phyloP scores from a whole-genome alignment of 2,797 vertebrate species.

The Pseudochirops corinnae region DNA sequence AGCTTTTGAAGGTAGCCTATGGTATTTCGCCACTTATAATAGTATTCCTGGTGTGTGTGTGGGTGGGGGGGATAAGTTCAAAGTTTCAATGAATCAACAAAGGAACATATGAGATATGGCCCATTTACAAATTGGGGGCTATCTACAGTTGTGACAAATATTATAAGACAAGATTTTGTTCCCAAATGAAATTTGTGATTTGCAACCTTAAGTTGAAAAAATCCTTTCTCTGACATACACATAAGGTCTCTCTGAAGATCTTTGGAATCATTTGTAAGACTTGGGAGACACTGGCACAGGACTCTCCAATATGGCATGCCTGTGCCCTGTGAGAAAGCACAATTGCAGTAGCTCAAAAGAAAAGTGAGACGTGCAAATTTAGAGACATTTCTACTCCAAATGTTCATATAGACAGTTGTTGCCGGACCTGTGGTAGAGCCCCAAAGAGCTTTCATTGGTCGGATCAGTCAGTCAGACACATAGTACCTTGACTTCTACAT shows the following conservation, averaged over 20 bases:
- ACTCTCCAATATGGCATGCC: rapidly evolving
- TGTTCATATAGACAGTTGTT: neutral
- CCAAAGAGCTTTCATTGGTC: neutral
- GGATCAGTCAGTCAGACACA: neutral
- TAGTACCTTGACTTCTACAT: neutral
- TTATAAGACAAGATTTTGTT: neutral
- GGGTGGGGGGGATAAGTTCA: neutral
- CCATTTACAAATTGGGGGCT: neutral
- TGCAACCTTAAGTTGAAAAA: neutral
- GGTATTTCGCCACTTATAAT: neutral
- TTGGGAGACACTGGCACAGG: neutral
- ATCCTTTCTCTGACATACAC: neutral
- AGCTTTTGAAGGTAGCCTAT: neutral
- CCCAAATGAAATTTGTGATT: neutral
- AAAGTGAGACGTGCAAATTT: neutral
- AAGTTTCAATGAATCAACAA: neutral
- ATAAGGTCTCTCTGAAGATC: neutral
- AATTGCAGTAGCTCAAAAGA: neutral
- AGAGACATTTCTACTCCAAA: neutral
- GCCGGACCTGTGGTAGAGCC: neutral
- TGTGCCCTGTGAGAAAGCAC: neutral
- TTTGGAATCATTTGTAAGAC: neutral
- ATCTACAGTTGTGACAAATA: neutral
- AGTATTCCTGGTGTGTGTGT: neutral
- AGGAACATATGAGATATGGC: neutral